Conservation (phyloP, 2,113 vertebrate genomes). For the Nibea albiflora region DNA sequence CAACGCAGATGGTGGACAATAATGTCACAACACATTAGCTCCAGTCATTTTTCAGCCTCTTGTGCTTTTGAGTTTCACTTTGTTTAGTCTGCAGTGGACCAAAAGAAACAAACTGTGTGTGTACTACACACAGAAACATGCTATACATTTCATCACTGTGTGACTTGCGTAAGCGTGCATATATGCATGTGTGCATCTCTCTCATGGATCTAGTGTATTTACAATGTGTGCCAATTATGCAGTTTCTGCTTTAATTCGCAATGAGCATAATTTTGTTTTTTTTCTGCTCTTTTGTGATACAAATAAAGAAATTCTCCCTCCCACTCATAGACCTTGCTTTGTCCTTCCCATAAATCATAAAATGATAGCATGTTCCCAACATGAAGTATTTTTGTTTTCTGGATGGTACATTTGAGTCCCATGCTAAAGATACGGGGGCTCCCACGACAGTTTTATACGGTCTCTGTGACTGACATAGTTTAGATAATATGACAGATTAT, state of each 20-base stretch:
- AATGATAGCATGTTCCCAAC: neutral
- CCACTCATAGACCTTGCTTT: neutral
- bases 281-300: neutral
- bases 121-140: neutral
- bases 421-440: neutral
- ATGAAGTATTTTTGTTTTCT: neutral
- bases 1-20: conserved; percentile 33
- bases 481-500: neutral
- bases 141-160: neutral
- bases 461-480: neutral
- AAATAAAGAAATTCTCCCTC: neutral
- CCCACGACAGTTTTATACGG: neutral
- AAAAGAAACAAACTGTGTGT: neutral
- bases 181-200: neutral
- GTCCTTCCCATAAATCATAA: conserved; percentile 4
- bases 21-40: conserved; percentile 1
- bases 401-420: neutral
- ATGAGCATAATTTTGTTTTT: neutral
- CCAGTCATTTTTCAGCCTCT: conserved; percentile 4
- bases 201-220: neutral
- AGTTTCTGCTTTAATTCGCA: neutral
- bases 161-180: too few species aligned
- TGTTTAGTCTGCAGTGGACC: neutral
- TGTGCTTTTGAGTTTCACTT: conserved; percentile 2
- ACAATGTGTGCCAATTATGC: neutral